Evolutionary conservation across 1,140 invertebrate genomes (phyloP), one percentile per base, ranked within the genome.

Genomic region (Campodea augens): DNA sequence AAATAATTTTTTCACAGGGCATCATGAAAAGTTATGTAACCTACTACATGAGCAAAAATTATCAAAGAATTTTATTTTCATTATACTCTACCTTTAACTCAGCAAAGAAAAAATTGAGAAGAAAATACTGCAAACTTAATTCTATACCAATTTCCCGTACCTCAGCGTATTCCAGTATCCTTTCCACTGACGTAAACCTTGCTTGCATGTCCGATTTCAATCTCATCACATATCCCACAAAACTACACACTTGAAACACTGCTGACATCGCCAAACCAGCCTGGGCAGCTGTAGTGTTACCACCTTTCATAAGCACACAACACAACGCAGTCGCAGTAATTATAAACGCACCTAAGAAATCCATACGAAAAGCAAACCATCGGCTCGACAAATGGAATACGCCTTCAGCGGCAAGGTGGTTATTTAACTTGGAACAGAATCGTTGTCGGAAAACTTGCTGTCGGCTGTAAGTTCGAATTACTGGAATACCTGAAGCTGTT

Each of bases 151-250:
- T n/a, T n/a, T n/a, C n/a, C n/a, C n/a, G n/a, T n/a, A 66, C 64
- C 52, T 62, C 53, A 0, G 60, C 54, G 53, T 72, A 72, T 43
- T 68, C 59, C 24, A 61, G 51, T 23, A 73, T 61, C 51, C 71
- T 57, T 51, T 73, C 68, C 3, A 72, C 69, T n/a, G 71, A 69
- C 3, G 67, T 64, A 53, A 73, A 67, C 38, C 70, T 60, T 4
- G 70, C 63, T 49, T 69, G 62, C 21, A 68, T 58, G 47, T 73
- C 71, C 13, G 70, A 66, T 38, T 68, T 64, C 47, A 68, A 60
- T 47, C 71, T 54, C 45, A 68, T 64, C 13, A 71, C 60, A 51
- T 67, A 71, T 44, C 71, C 67, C 48, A 72, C 64, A 43, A 72
- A 59, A 23, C 65, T 65, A 44, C 65, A 69, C 54, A n/a, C n/a